Conservation (phyloP, 2,113 vertebrate genomes). For the Hippolais icterina region DNA sequence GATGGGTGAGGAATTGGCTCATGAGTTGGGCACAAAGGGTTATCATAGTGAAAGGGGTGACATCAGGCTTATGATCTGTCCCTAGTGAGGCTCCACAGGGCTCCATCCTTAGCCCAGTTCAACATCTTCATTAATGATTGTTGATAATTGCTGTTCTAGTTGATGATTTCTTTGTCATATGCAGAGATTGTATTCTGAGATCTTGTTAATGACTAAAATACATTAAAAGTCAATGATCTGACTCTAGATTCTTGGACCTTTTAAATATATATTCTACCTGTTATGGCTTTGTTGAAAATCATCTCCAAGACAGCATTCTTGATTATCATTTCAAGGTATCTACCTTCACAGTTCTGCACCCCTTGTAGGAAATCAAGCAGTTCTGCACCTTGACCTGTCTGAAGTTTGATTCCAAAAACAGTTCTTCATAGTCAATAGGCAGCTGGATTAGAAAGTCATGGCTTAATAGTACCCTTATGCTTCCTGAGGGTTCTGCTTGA, state of each 20-base stretch:
- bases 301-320: not conserved
- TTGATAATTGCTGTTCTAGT: not conserved
- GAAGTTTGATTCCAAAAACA: not conserved
- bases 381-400: not conserved
- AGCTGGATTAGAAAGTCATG: not conserved
- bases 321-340: not conserved
- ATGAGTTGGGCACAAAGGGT: fast-evolving
- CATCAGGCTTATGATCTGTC: not conserved
- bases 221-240: not conserved
- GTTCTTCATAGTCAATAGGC: not conserved
- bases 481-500: not conserved
- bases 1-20: not conserved
- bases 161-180: not conserved
- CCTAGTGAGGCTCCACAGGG: not conserved
- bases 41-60: not conserved
- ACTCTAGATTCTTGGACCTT: not conserved
- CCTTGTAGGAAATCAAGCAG: not conserved
- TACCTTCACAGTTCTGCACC: not conserved
- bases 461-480: not conserved
- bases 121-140: not conserved
- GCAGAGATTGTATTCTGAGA: not conserved
- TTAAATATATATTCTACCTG: not conserved
- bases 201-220: not conserved
- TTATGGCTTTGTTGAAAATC: not conserved
- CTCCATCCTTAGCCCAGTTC: not conserved